phyloP scores from a whole-genome alignment of 2,113 vertebrate genomes.

The Colossoma macropomum region DNA sequence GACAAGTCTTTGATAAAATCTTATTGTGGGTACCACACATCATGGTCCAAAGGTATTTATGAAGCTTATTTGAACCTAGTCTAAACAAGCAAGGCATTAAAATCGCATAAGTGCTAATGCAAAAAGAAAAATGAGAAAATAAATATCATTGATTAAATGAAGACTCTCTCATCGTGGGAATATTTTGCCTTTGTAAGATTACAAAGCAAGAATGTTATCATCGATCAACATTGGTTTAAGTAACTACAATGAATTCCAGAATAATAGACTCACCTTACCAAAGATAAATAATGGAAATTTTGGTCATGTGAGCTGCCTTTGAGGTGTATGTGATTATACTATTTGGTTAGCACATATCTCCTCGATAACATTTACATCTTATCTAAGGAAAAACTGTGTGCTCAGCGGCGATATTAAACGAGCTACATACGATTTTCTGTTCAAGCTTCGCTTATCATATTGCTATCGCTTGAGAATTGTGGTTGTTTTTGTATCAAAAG shows the following conservation, averaged over 20 bases:
- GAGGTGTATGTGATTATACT: constrained; percentile 80
- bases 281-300: constrained; percentile 69
- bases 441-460: constrained; percentile 41
- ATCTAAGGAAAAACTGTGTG: constrained; percentile 83
- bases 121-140: neutral
- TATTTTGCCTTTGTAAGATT: constrained; percentile 8
- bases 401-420: constrained; percentile 76
- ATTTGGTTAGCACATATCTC: constrained; percentile 82
- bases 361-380: constrained; percentile 83
- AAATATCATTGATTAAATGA: neutral
- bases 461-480: neutral
- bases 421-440: constrained; percentile 69
- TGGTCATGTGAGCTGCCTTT: constrained; percentile 76
- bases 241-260: constrained; percentile 16
- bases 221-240: constrained; percentile 38
- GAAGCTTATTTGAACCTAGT: neutral
- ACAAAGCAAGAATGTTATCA: constrained; percentile 33
- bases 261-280: constrained; percentile 44
- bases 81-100: neutral
- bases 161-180: constrained; percentile 5
- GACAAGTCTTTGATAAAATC: neutral
- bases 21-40: neutral
- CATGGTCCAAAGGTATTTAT: neutral
- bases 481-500: constrained; percentile 27
- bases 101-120: neutral